Percentiles rank a stretch among this genome's conserved stretches.
These are phyloP conservation scores for Orchesellides sinensis DNA, from an alignment of 2,888 invertebrate species.

Conservation along the genomic window DNA sequence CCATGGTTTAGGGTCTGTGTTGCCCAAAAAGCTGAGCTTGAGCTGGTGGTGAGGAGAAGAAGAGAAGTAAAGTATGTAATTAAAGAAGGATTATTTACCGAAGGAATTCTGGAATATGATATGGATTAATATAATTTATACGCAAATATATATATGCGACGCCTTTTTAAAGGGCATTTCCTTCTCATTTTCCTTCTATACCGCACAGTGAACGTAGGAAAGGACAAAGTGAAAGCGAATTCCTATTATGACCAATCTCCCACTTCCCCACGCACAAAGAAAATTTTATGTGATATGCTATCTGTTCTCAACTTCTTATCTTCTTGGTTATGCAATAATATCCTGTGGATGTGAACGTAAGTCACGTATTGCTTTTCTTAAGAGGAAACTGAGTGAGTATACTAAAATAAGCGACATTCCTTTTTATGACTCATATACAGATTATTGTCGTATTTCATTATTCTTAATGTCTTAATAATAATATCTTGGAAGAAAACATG, in stretches of 20 bases:
- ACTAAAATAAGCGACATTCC: slow-evolving; percentile 16
- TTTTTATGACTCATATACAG: slow-evolving; percentile 16
- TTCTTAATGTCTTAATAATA: slow-evolving; percentile 39
- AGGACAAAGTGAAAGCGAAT: background rate
- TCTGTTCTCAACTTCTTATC: slow-evolving; percentile 15
- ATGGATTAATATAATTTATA: too few species aligned
- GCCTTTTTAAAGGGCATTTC: too few species aligned
- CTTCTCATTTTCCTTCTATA: background rate
- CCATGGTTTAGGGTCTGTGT: too few species aligned
- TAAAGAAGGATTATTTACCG: slow-evolving; percentile 54
- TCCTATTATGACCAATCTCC: too few species aligned
- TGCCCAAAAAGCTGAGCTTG: too few species aligned
- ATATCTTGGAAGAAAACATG: too few species aligned
- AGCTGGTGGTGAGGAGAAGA: background rate
- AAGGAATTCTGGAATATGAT: too few species aligned
- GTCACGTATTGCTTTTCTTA: slow-evolving; percentile 8
- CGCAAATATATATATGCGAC: too few species aligned
- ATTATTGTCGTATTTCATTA: slow-evolving; percentile 45
- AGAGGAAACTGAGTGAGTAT: background rate
- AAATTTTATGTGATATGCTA: background rate
- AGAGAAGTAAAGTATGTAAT: slow-evolving; percentile 47
- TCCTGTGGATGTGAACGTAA: slow-evolving; percentile 2
- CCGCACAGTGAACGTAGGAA: background rate
- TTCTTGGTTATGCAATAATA: slow-evolving; percentile 3
- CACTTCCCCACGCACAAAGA: too few species aligned